These are phyloP conservation scores for Alloscopus bannaensis DNA, from an alignment of 2,888 invertebrate species.

Conservation along the genomic window DNA sequence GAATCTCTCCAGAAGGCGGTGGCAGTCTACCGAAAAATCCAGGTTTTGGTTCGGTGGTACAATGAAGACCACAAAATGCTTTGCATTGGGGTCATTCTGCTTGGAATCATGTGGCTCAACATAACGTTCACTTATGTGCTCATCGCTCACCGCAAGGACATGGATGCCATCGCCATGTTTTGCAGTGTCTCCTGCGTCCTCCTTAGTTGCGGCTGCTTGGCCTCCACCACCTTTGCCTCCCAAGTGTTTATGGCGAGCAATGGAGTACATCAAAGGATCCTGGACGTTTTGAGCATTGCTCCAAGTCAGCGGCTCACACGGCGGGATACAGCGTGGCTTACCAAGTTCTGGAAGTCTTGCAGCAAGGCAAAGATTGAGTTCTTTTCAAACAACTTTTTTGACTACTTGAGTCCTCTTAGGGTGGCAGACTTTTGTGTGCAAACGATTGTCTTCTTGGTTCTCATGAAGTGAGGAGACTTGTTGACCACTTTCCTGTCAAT, in stretches of 20 bases:
- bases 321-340: not conserved
- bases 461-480: too few species aligned
- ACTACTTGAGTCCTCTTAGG: not conserved
- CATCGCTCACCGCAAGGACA: not conserved
- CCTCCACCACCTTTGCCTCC: not conserved
- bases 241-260: not conserved
- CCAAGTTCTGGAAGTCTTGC: not conserved
- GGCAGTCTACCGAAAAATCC: not conserved
- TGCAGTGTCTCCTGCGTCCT: not conserved
- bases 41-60: not conserved
- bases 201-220: not conserved
- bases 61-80: not conserved
- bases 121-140: not conserved
- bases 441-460: not conserved
- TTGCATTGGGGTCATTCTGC: not conserved
- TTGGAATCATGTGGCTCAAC: not conserved
- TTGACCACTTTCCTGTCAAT: too few species aligned
- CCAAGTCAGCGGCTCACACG: too few species aligned
- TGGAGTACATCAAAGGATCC: too few species aligned
- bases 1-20: not conserved
- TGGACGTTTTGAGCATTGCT: too few species aligned
- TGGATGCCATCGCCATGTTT: not conserved
- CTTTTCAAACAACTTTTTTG: not conserved
- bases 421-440: not conserved
- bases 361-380: not conserved